These are phyloP conservation scores for Mustelus asterias DNA, from an alignment of 2,113 vertebrate genomes.

Conservation along the genomic window DNA sequence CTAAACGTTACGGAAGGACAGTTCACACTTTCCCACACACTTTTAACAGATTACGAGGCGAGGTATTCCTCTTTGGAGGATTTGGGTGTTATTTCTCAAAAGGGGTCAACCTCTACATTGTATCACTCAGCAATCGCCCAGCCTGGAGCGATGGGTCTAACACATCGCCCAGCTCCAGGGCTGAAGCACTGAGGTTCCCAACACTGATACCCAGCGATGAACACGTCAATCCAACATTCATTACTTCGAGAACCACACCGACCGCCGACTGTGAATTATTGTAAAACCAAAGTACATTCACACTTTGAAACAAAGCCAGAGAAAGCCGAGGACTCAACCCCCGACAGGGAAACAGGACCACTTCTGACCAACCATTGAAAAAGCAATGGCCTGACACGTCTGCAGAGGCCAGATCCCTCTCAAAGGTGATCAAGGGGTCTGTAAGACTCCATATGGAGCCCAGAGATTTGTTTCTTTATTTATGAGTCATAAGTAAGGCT, in stretches of 20 bases:
- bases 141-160: neutral
- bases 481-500: too few relatives aligned
- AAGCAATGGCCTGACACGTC: fast-evolving
- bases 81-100: too few relatives aligned
- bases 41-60: too few relatives aligned
- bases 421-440: neutral
- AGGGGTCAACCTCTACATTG: too few relatives aligned
- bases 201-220: too few relatives aligned
- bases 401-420: neutral
- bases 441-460: neutral
- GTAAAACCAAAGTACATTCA: neutral
- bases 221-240: too few relatives aligned
- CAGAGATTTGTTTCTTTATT: too few relatives aligned
- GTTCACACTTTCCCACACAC: too few relatives aligned
- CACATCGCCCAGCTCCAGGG: neutral
- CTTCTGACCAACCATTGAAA: neutral
- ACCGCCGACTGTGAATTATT: neutral
- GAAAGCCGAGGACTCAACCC: neutral
- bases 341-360: neutral
- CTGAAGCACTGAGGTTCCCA: neutral
- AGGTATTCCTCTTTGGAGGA: too few relatives aligned
- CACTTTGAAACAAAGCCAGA: neutral
- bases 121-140: too few relatives aligned
- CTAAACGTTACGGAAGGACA: too few relatives aligned
- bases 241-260: neutral